Evolutionary conservation across 2,113 vertebrate species (phyloP).

Genomic region (Ageneiosus marmoratus): DNA sequence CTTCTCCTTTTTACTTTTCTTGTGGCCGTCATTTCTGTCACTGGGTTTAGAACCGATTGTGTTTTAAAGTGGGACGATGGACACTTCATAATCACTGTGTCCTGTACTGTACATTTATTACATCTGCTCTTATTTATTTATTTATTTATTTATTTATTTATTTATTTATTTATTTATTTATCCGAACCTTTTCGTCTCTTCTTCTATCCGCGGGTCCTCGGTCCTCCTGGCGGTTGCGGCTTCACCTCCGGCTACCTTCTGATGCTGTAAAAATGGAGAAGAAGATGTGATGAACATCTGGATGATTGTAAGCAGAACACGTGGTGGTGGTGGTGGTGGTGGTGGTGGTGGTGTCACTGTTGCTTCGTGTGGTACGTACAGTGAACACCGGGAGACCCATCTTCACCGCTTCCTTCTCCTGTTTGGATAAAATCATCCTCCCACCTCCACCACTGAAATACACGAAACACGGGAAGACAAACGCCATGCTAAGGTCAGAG

Average conservation of each 20-base stretch:
- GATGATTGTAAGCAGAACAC: no score
- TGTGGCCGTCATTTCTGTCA: neutral
- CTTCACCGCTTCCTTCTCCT: slow-evolving; percentile 88
- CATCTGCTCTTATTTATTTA: neutral
- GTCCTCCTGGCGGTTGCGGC: neutral
- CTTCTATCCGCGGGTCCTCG: neutral
- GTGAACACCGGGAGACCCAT: slow-evolving; percentile 89
- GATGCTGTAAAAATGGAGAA: slow-evolving; percentile 16
- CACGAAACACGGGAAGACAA: neutral
- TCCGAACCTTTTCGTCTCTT: slow-evolving; percentile 16
- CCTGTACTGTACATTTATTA: no score
- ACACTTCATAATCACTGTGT: no score
- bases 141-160: no score
- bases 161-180: neutral
- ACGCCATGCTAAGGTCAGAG: neutral
- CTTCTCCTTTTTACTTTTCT: neutral
- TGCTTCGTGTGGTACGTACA: slow-evolving; percentile 61
- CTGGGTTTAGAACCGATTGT: neutral
- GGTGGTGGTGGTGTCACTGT: no score
- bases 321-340: no score
- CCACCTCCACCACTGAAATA: slow-evolving; percentile 73
- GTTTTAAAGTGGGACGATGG: no score
- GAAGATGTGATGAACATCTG: no score
- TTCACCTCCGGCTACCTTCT: slow-evolving; percentile 11
- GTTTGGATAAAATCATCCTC: slow-evolving; percentile 84